Evolutionary conservation across 2,888 invertebrate species (phyloP).

Genomic region (Euspilapteryx auroguttella): DNA sequence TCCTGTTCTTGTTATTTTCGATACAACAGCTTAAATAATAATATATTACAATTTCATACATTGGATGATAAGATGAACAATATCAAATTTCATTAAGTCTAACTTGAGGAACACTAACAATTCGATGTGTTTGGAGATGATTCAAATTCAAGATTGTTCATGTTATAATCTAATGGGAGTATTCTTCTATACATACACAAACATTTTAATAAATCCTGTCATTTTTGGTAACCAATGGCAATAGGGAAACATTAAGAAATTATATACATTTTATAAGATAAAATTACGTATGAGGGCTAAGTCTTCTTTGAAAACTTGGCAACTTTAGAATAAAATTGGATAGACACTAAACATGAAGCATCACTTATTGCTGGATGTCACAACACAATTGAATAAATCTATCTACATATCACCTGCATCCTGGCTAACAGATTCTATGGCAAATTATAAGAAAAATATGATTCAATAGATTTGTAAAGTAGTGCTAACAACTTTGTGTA

Average conservation of each 20-base stretch:
- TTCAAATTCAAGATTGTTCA: conserved; percentile 36
- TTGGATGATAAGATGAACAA: conserved; percentile 45
- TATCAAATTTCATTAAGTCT: conserved; percentile 24
- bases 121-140: conserved; percentile 47
- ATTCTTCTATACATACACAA: conserved; percentile 52
- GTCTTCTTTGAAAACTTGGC: conserved; percentile 36
- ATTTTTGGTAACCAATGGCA: conserved; percentile 62
- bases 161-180: conserved; percentile 42
- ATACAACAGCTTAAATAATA: conserved; percentile 55
- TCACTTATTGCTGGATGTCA: conserved; percentile 48
- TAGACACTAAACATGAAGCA: too few relatives aligned
- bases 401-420: conserved; percentile 2
- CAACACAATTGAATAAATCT: conserved; percentile 17
- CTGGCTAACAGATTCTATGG: conserved; percentile 8
- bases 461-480: too few relatives aligned
- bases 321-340: neutral
- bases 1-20: conserved; percentile 59
- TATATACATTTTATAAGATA: neutral
- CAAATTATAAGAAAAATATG: too few relatives aligned
- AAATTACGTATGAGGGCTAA: conserved; percentile 13
- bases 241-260: conserved; percentile 24
- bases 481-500: conserved; percentile 19
- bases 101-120: conserved; percentile 51
- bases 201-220: conserved; percentile 54
- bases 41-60: conserved; percentile 38